Percentiles rank a stretch among this genome's conserved stretches.
phyloP scores from a whole-genome alignment of 1,140 invertebrate genomes.

The Doryteuthis pealeii region DNA sequence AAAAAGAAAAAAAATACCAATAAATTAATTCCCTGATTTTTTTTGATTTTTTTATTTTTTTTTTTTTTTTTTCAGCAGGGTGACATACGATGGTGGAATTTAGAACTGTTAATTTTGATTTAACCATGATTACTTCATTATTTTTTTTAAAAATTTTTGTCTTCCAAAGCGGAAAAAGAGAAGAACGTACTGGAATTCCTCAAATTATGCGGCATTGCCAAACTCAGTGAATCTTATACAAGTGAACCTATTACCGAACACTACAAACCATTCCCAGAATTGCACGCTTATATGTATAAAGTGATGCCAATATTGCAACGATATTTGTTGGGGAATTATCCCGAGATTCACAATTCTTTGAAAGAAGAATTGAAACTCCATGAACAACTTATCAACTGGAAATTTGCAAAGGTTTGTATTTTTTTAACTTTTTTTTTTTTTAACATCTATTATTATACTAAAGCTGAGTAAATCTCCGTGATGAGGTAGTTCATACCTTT shows the following conservation, averaged over 20 bases:
- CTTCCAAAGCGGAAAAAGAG: not conserved
- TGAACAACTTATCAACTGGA: slow-evolving; percentile 28
- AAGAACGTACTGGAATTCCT: slow-evolving; percentile 33
- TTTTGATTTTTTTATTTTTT: no score
- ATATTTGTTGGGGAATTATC: slow-evolving; percentile 35
- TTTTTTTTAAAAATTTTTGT: slow-evolving; percentile 12
- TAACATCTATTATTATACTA: not conserved
- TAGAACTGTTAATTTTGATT: no score
- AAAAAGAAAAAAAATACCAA: no score
- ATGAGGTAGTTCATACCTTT: not conserved
- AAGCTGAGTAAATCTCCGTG: not conserved
- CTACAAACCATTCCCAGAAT: slow-evolving; percentile 36
- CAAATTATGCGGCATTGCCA: slow-evolving; percentile 33
- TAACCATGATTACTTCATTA: no score
- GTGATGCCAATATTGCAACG: slow-evolving; percentile 45
- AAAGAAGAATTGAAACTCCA: slow-evolving; percentile 28
- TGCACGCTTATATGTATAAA: slow-evolving; percentile 42
- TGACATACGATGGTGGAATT: no score
- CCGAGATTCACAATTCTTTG: slow-evolving; percentile 33
- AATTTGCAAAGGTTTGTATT: slow-evolving; percentile 44
- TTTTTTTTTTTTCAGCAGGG: no score
- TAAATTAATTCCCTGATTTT: no score
- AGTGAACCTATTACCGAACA: slow-evolving; percentile 34
- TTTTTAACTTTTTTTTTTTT: not conserved
- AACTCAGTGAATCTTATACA: slow-evolving; percentile 37